Conservation (phyloP, 2,888 invertebrate genomes). For the Drosophila nigritarsus region DNA sequence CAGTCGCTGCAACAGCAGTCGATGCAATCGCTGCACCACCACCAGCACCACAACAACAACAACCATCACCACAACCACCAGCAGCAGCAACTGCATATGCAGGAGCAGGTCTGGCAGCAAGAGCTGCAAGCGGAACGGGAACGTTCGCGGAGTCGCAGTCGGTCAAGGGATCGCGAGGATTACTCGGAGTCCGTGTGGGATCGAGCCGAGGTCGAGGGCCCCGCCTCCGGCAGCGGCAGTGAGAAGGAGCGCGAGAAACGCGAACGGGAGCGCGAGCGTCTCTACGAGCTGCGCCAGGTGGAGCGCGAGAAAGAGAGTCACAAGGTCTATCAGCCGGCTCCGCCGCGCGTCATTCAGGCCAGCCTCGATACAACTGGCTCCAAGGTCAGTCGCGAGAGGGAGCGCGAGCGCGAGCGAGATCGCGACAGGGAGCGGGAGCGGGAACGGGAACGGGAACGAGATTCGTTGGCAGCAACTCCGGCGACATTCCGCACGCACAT, state of each 20-base stretch:
- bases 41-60: conserved; percentile 10
- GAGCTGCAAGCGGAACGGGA: conserved; percentile 82
- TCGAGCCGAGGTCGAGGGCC: conserved; percentile 85
- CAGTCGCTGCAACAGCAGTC: conserved; percentile 43
- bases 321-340: conserved; percentile 85
- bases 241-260: conserved; percentile 85
- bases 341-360: conserved; percentile 78
- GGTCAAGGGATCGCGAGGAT: conserved; percentile 85
- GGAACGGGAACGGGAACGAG: conserved; percentile 16
- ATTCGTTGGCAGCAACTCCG: conserved; percentile 75
- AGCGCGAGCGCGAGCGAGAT: conserved; percentile 3
- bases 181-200: conserved; percentile 85
- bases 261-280: conserved; percentile 84
- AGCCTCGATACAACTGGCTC: conserved; percentile 51
- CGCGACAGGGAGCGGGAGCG: conserved; percentile 20
- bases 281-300: conserved; percentile 85
- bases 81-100: conserved; percentile 32
- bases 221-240: conserved; percentile 84
- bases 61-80: conserved; percentile 26
- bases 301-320: conserved; percentile 85
- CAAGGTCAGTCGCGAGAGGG: conserved; percentile 24
- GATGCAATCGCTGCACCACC: conserved; percentile 27
- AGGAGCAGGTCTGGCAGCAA: conserved; percentile 74
- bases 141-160: conserved; percentile 84
- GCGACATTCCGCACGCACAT: conserved; percentile 91